Evolutionary conservation across 2,888 invertebrate genomes (phyloP), one percentile per base, ranked within the genome.

Genomic region (Eristalis intricaria): DNA sequence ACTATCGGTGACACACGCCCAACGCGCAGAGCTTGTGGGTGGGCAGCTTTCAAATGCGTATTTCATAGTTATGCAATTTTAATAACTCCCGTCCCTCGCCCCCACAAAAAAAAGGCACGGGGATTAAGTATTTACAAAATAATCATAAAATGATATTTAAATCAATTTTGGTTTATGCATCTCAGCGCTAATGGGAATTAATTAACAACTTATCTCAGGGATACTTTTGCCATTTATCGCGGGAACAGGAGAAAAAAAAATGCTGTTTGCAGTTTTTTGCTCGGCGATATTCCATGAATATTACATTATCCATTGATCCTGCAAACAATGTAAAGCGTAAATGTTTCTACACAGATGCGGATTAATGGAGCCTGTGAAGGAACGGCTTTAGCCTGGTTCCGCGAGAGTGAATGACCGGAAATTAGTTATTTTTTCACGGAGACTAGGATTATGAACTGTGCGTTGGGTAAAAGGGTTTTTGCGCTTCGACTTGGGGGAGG

Each of bases 11-110:
- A 56, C 63, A 64, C 26, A 56, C 68, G 38, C 35, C 11, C 40
- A 19, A 4, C 22, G 32, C 38, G 22, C 10, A 22, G 22, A n/a
- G 64, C 40, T 26, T 65, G 32, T 32, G 29, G 4, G 5, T 29
- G 29, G 29, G 4, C 4, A 4, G 29, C 29, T 64, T 78, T 70
- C 69, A 69, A 77, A 77, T 77, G 68, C 50, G 75, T 66, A 40
- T 76, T 66, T 76, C 32, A 76, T 69, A 32, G 61, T 69, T 69
- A 69, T 77, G 61, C n/a, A 3, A n/a, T 61, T 69, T 77, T 69
- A 69, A 77, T 77, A 77, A 22, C 76, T 22, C 40, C 15, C 50
- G 1, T 8, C 19, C 19, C 1, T 0, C 50, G 5, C 50, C 8
- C n/a, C n/a, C n/a, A n/a, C n/a, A 19, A 50, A 50, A 19, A 19